phyloP scores from a whole-genome alignment of 2,888 invertebrate species.

The Erebia epiphron region DNA sequence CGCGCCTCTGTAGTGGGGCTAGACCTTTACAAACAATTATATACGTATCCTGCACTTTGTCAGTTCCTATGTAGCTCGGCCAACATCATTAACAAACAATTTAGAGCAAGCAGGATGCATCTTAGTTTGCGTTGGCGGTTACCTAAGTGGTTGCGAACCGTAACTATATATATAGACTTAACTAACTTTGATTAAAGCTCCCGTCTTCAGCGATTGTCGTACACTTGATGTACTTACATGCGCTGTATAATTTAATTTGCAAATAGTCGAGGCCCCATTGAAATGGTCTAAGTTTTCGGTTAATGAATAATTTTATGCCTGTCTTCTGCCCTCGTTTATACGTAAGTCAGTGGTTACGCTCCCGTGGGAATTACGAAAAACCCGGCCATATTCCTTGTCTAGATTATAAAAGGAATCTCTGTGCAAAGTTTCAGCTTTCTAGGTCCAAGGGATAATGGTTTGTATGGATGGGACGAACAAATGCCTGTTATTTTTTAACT shows the following conservation, averaged over 20 bases:
- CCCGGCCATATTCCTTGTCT: no score
- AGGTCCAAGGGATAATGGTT: no score
- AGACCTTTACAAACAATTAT: no score
- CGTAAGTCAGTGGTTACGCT: no score
- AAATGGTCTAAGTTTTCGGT: background rate
- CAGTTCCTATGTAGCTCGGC: conserved; percentile 1
- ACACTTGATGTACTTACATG: background rate
- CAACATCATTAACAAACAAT: conserved; percentile 15
- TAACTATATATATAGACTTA: conserved; percentile 2
- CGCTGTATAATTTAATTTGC: background rate
- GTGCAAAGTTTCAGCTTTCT: no score
- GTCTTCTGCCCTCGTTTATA: background rate
- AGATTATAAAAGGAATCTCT: no score
- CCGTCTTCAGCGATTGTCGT: background rate
- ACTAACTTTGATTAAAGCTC: conserved; percentile 11
- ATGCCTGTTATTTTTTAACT: no score
- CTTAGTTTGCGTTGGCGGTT: conserved; percentile 16
- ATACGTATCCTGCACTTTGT: background rate
- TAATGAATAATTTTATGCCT: background rate
- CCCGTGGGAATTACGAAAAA: no score
- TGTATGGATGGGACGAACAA: no score
- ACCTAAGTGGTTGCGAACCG: background rate
- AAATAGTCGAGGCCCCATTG: background rate
- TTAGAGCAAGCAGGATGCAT: conserved; percentile 13
- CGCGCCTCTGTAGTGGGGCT: no score